A percentile compares a stretch with the other conserved stretches of the same genome.
These are phyloP conservation scores for Hypothenemus hampei DNA, from an alignment of 1,140 invertebrate genomes.

Conservation along the genomic window DNA sequence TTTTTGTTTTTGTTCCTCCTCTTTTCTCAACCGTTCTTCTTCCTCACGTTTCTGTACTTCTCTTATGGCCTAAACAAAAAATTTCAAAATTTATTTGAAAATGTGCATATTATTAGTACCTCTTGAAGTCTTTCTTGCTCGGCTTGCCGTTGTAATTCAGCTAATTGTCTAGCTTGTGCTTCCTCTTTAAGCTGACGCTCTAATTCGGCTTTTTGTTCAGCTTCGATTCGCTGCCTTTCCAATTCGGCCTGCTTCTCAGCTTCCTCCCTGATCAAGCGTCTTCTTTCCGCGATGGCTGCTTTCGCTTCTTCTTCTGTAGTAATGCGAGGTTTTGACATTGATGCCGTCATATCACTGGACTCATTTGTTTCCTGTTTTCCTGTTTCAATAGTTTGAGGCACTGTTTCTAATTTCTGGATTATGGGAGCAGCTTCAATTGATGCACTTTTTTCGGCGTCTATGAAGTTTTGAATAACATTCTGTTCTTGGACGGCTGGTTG, in stretches of 20 bases:
- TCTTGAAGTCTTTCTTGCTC: constrained; percentile 72
- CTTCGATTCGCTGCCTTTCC: constrained; percentile 68
- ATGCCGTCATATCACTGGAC: constrained; percentile 48
- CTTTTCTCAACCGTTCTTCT: constrained; percentile 56
- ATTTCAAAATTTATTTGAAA: constrained; percentile 35
- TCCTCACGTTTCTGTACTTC: constrained; percentile 61
- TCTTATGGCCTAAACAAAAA: constrained; percentile 43
- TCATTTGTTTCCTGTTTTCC: background rate
- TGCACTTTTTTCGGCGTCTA: constrained; percentile 13
- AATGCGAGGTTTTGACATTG: constrained; percentile 66
- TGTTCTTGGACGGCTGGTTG: constrained; percentile 5
- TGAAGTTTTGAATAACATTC: constrained; percentile 17
- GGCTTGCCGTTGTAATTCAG: constrained; percentile 67
- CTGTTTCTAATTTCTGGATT: background rate
- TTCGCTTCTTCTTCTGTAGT: constrained; percentile 87
- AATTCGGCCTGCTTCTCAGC: constrained; percentile 79
- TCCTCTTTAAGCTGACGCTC: constrained; percentile 73
- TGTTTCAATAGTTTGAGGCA: background rate
- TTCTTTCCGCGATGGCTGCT: constrained; percentile 79
- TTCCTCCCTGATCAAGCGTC: constrained; percentile 76
- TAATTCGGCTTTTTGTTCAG: constrained; percentile 67
- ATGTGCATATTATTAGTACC: constrained; percentile 35
- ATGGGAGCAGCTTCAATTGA: constrained; percentile 1
- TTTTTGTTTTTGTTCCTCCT: constrained; percentile 65
- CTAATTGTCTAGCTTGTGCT: constrained; percentile 69